A percentile compares a stretch with the other conserved stretches of the same genome.
These are phyloP conservation scores for Mormoops blainvillei DNA, from an alignment of 2,113 vertebrate genomes.

Conservation along the genomic window DNA sequence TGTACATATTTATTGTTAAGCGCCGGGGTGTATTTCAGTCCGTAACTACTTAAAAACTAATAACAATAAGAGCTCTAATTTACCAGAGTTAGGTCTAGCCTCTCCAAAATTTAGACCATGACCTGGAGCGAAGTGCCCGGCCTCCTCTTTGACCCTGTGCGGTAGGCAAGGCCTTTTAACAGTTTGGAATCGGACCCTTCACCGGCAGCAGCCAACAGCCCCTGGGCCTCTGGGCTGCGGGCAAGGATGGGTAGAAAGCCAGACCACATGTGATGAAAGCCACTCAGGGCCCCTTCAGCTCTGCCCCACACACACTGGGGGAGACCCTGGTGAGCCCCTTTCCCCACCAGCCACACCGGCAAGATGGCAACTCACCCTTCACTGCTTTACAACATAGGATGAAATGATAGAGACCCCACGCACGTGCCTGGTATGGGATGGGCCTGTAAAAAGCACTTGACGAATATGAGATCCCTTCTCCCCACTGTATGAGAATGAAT, in stretches of 20 bases:
- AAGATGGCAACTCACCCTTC: neutral
- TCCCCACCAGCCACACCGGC: neutral
- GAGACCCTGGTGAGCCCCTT: neutral
- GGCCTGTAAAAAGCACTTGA: neutral
- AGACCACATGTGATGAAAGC: neutral
- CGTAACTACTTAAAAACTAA: neutral
- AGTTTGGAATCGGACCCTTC: neutral
- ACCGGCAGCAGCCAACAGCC: neutral
- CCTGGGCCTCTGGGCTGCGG: neutral
- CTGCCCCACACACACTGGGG: fast-evolving
- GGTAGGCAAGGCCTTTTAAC: fast-evolving
- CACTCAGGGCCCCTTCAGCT: neutral
- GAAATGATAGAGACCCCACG: fast-evolving
- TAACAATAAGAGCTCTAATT: neutral
- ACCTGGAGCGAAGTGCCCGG: neutral
- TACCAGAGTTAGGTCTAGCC: neutral
- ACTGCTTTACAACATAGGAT: neutral
- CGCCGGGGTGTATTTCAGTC: neutral
- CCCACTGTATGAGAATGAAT: fast-evolving
- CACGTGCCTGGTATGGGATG: neutral
- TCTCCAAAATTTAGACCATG: fast-evolving
- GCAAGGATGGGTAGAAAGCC: neutral
- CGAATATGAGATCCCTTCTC: neutral
- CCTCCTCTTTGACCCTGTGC: fast-evolving
- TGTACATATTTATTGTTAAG: fast-evolving